phyloP scores from a whole-genome alignment of 2,888 invertebrate species.

The Enchytraeus crypticus region DNA sequence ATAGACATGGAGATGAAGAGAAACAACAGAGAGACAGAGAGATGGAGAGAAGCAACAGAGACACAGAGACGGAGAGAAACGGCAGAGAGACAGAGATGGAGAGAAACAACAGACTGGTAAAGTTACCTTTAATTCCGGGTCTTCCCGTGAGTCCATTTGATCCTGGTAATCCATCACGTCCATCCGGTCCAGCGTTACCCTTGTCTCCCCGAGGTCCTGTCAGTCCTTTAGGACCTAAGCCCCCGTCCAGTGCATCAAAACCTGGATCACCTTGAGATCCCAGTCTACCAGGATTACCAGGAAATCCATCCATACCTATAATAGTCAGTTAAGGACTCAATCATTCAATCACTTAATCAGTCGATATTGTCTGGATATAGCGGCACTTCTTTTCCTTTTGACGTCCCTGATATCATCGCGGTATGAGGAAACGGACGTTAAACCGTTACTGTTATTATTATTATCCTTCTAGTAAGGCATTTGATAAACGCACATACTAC shows the following conservation, averaged over 20 bases:
- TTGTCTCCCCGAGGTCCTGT: slow-evolving; percentile 21
- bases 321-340: neutral
- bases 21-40: too few species aligned
- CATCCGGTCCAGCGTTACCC: neutral
- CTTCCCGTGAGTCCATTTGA: neutral
- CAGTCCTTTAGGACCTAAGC: slow-evolving; percentile 23
- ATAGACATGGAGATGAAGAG: too few species aligned
- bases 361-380: too few species aligned
- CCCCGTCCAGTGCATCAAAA: slow-evolving; percentile 26
- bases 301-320: slow-evolving; percentile 9
- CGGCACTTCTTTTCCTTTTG: neutral
- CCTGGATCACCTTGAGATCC: slow-evolving; percentile 24
- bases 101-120: too few species aligned
- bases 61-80: too few species aligned
- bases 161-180: neutral
- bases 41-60: too few species aligned
- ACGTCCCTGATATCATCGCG: neutral
- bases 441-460: too few species aligned
- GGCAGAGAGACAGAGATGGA: too few species aligned
- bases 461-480: too few species aligned
- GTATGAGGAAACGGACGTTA: too few species aligned
- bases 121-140: neutral
- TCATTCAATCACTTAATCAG: neutral
- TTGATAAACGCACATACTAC: too few species aligned
- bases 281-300: slow-evolving; percentile 10